Base-by-base conservation (phyloP, 2,888 invertebrate species). In the Drosophila mimica region DNA sequence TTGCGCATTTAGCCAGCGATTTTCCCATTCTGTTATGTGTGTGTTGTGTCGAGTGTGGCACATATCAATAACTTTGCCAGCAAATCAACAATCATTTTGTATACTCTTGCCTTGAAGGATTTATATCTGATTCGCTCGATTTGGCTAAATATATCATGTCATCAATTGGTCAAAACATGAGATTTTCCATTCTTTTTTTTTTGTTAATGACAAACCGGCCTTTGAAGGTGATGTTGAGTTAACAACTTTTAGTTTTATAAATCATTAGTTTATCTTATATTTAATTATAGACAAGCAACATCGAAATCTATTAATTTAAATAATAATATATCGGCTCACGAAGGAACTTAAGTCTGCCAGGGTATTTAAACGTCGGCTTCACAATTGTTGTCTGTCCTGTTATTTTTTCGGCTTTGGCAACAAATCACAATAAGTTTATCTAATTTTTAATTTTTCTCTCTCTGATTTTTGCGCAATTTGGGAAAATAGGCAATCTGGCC, bases 401-500 rank as follows among this genome's bases (percentile, higher is more conserved):
- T 20, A 25, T 25, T 13, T 20, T 20, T 34, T 25, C 20, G 0
- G 34, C 20, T 53, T 25, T 9, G 34, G 25, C 34, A 15, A 53
- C 34, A 17, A 40, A 48, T 46, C 40, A 54, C 53, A 56, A 51
- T 48, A 17, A 30, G 51, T 40, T 57, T 34, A 38, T 46, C 11
- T 25, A 31, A 34, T 30, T 54, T 52, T 48, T n/a, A 46, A 52
- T 62, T 63, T 77, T 33, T 57, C 52, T 68, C 38, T 38, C 30
- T 60, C 64, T 63, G 53, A 65, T 36, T 38, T 63, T 59, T 52
- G 64, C 64, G 61, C 81, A 81, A 78, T 71, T 68, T 61, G 65
- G 49, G 73, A 74, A 66, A 67, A 51, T 84, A 73, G 46, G 61
- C 64, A 89, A 88, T 79, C 72, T 77, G 65, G 31, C 60, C 57